These are phyloP conservation scores for Terrapene triunguis DNA, from an alignment of 2,113 vertebrate genomes.

Conservation along the genomic window DNA sequence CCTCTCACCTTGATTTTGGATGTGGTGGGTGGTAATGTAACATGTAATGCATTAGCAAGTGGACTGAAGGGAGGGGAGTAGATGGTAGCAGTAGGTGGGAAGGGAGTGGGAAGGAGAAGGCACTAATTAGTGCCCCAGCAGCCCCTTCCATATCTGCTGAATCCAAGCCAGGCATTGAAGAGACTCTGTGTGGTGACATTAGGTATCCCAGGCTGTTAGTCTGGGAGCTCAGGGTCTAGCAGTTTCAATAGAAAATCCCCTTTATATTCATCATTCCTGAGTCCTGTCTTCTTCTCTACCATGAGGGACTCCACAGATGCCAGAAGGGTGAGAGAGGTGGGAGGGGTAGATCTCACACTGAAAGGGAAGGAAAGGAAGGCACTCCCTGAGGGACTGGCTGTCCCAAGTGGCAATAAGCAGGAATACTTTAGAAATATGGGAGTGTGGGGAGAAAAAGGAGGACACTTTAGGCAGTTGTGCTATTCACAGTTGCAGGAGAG, in stretches of 20 bases:
- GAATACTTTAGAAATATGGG: background rate
- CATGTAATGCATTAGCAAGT: too few relatives aligned
- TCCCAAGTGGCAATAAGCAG: background rate
- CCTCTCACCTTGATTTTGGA: too few relatives aligned
- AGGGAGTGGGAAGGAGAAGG: background rate
- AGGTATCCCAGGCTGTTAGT: background rate
- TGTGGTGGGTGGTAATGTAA: too few relatives aligned
- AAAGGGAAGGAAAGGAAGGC: background rate
- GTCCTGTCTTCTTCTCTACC: background rate
- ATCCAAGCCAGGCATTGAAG: background rate
- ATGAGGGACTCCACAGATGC: too few relatives aligned
- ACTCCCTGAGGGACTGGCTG: accelerated
- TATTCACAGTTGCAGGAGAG: background rate
- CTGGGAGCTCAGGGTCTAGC: background rate
- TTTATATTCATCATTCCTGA: background rate
- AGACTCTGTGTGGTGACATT: background rate
- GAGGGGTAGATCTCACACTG: background rate
- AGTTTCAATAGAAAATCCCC: background rate
- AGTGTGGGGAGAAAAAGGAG: background rate
- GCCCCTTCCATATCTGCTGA: background rate
- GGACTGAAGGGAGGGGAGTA: too few relatives aligned
- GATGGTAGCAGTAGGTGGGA: too few relatives aligned
- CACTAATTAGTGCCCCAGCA: background rate
- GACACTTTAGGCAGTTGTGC: background rate
- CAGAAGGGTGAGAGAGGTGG: background rate